A percentile compares a stretch with the other conserved stretches of the same genome.
Conservation (phyloP, 2,888 invertebrate species). For the Erebia epiphron region DNA sequence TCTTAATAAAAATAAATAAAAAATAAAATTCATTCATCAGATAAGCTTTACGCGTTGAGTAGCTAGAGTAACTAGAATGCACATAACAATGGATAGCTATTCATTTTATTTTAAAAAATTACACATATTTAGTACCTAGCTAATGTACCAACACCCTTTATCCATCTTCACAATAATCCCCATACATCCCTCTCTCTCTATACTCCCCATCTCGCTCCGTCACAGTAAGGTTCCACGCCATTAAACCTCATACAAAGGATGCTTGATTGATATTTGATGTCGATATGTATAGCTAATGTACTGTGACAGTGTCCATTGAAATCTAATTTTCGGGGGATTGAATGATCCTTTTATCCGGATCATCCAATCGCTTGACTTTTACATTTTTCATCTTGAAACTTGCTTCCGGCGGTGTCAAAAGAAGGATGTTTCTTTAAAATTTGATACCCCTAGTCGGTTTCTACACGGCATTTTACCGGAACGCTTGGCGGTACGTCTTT, state of each 20-base stretch:
- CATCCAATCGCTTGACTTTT: conserved; percentile 20
- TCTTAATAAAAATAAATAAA: no score
- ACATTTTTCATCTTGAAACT: conserved; percentile 6
- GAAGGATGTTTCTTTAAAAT: no score
- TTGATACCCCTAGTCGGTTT: no score
- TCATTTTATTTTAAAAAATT: neutral
- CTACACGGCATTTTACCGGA: no score
- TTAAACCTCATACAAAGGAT: conserved; percentile 50
- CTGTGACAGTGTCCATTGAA: conserved; percentile 48
- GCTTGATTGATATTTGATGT: conserved; percentile 61
- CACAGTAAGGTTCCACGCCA: conserved; percentile 44
- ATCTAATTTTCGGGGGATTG: conserved; percentile 41
- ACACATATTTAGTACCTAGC: neutral
- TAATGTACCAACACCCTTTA: conserved; percentile 13
- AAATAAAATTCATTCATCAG: no score
- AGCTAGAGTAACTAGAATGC: no score
- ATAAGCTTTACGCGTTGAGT: no score
- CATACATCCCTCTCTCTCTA: conserved; percentile 8
- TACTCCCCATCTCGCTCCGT: conserved; percentile 37
- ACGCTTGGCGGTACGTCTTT: no score
- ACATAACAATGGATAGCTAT: no score
- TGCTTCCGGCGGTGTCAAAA: neutral
- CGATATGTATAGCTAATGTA: conserved; percentile 54
- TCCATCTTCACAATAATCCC: neutral
- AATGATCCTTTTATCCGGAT: conserved; percentile 18